phyloP scores from a whole-genome alignment of 2,888 invertebrate genomes.

The Caradrina clavipalpis region DNA sequence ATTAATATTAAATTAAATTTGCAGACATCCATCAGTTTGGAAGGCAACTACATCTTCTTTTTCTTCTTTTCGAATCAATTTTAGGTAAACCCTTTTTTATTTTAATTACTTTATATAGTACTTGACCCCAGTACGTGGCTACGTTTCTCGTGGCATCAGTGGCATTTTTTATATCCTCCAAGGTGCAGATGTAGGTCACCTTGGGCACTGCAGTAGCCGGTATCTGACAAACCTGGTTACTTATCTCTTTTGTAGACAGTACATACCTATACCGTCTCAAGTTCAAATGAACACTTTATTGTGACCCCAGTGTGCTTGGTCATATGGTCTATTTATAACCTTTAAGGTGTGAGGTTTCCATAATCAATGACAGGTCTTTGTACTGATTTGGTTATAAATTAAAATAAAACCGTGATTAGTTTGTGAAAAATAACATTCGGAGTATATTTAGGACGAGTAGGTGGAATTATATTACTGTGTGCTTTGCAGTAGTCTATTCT shows the following conservation, averaged over 20 bases:
- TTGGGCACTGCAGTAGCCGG: too few relatives aligned
- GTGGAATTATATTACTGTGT: background rate
- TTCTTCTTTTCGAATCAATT: too few relatives aligned
- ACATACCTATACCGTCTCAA: constrained; percentile 24
- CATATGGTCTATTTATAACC: constrained; percentile 34
- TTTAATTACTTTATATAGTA: too few relatives aligned
- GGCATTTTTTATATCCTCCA: too few relatives aligned
- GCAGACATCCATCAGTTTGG: too few relatives aligned
- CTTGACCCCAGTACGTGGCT: too few relatives aligned
- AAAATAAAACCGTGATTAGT: constrained; percentile 9
- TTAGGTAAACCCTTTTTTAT: too few relatives aligned
- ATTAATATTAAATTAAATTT: too few relatives aligned
- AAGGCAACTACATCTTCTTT: too few relatives aligned
- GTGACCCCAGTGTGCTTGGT: constrained; percentile 16
- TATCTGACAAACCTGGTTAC: too few relatives aligned
- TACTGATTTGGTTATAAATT: constrained; percentile 25
- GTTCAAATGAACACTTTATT: constrained; percentile 32
- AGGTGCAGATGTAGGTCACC: too few relatives aligned
- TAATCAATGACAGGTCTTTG: constrained; percentile 37
- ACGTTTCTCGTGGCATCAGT: too few relatives aligned
- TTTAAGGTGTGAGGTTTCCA: constrained; percentile 20
- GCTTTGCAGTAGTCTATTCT: constrained; percentile 10
- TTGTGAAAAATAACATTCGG: constrained; percentile 23
- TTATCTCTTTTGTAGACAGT: background rate
- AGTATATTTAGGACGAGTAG: background rate